Evolutionary conservation across 2,797 vertebrate genomes (phyloP).

Genomic region (Falco naumanni): DNA sequence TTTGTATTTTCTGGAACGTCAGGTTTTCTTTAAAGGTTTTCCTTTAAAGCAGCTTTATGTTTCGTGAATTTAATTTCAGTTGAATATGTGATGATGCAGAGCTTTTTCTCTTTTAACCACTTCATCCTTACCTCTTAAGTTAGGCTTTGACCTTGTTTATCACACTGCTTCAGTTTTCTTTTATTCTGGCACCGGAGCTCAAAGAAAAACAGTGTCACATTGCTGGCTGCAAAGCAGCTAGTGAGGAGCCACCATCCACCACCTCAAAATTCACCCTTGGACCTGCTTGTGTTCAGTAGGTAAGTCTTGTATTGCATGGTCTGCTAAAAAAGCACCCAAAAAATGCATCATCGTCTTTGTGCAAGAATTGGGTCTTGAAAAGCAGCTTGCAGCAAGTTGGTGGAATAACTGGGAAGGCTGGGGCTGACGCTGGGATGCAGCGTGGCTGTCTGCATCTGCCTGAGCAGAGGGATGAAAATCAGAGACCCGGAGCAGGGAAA

Average conservation of each 20-base stretch:
- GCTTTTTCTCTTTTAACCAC: not conserved
- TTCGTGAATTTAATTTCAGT: not conserved
- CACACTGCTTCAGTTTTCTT: not conserved
- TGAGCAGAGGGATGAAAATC: not conserved
- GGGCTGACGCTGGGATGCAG: not conserved
- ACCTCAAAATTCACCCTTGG: not conserved
- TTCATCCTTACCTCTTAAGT: not conserved
- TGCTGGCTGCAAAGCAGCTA: not conserved
- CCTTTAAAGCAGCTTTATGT: not conserved
- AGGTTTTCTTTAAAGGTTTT: not conserved
- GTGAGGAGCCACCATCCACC: not conserved
- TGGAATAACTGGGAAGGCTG: not conserved
- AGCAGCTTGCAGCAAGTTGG: not conserved
- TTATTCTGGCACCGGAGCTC: not conserved
- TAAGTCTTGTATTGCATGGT: rapidly evolving
- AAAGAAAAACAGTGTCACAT: not conserved
- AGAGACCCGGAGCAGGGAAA: not conserved
- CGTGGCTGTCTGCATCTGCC: not conserved
- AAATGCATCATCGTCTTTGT: rapidly evolving
- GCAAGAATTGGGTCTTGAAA: not conserved
- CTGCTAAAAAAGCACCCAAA: not conserved
- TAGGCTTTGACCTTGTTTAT: not conserved
- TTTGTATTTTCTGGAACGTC: not conserved
- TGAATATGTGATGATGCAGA: not conserved
- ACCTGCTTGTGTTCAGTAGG: not conserved